Evolutionary conservation across 2,797 vertebrate species (phyloP), one percentile per base, ranked within the genome.

Genomic region (Onychomys leucogaster): DNA sequence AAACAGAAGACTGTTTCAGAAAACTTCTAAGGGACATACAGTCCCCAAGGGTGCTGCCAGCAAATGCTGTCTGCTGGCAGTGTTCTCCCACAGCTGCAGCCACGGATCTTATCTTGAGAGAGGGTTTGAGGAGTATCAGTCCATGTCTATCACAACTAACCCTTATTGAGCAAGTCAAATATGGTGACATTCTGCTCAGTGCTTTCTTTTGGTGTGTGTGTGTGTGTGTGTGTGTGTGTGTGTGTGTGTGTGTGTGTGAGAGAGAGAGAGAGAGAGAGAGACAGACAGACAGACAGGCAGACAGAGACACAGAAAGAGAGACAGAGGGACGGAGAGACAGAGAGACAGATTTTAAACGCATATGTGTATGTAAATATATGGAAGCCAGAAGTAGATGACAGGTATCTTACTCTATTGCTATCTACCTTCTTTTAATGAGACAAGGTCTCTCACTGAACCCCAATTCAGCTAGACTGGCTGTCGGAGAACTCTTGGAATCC

Each of bases 1-100:
- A 90, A 71, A 34, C 59, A 25, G 83, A 43, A 59, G 46, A 6
- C n/a, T 86, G 52, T 88, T 90, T 93, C 63, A 91, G 80, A 90
- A 81, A 95, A 71, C 76, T 75, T 91, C 59, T 7, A 25, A 89
- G 67, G 46, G 73, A 78, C 59, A 78, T 59, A 43, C n/a, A 78
- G 55, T 46, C 59, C 88, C 88, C 14, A 16, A 80, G 78, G 65
- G 21, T 6, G 0, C 57, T 71, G 65, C 82, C 13, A 55, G 43
- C 92, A 43, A 78, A 49, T 23, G 46, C 71, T 43, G 49, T 73
- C 73, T 82, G 46, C 55, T 95, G 86, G 67, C 29, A 41, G 34
- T 9, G 8, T 25, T 91, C 32, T 19, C 16, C 65, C 10, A 2
- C 32, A 83, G 69, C 67, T 37, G 49, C n/a, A 34, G 69, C 43